Base-by-base conservation (phyloP, 2,888 invertebrate genomes). In the Drosophila histrio region DNA sequence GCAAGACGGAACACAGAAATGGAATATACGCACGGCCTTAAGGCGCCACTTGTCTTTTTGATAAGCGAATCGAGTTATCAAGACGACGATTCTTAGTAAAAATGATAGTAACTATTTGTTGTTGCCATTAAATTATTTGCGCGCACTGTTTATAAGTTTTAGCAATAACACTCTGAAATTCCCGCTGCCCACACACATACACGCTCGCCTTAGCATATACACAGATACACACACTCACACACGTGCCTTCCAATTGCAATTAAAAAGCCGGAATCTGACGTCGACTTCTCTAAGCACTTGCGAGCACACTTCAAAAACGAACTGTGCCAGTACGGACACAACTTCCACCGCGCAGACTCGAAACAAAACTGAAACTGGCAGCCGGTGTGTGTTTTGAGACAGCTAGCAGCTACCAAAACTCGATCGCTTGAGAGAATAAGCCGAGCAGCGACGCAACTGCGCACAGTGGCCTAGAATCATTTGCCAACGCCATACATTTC, bases 241-340 rank as follows among this genome's bases (percentile, higher is more conserved):
- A 75, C 70, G 80, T 83, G 87, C 80, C 84, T 79, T 80, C 61
- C 75, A 86, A 80, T 82, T 83, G 87, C 84, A 86, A 83, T 82
- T 75, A 72, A 71, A 77, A 83, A 86, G 82, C 82, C 82, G 87
- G 82, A 82, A 83, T 82, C 76, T 72, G 74, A 69, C 54, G 50
- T 72, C 50, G 56, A 50, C 41, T 70, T 63, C 76, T 60, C 60
- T 26, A 68, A 53, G 72, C 80, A 86, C 81, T 83, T 75, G 72
- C 83, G 58, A 76, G 60, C 56, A 77, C 69, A 66, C 73, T 65
- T 59, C 58, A 53, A 49, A 54, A 62, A 50, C 67, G 64, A 50
- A 54, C 73, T 57, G 65, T 56, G 39, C 46, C 38, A 32, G 28
- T 28, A 41, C 71, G 64, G 52, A 47, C 77, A 75, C 78, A 72